Conservation (phyloP, 2,797 vertebrate genomes). For the Pseudocheirus occidentalis region DNA sequence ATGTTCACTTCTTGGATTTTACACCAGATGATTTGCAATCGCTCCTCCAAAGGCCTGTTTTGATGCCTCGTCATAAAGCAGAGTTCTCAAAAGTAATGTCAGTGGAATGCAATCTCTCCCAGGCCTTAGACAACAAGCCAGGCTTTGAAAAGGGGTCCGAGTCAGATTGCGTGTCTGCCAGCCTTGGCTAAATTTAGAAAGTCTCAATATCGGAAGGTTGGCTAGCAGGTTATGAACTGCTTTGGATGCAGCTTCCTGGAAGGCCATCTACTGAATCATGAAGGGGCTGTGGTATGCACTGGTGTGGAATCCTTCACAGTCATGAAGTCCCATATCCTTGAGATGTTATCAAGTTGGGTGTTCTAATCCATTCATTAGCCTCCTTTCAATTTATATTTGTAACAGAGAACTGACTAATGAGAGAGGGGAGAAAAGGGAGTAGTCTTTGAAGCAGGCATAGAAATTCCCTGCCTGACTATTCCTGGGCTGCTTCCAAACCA, state of each 20-base stretch:
- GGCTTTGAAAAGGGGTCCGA: not conserved
- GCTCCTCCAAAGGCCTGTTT: not conserved
- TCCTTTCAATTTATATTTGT: not conserved
- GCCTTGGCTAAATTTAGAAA: not conserved
- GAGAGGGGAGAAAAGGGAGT: not conserved
- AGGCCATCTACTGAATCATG: not conserved
- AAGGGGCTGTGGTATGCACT: not conserved
- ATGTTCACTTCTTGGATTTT: not conserved
- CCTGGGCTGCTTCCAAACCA: not conserved
- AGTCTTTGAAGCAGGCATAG: not conserved
- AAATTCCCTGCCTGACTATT: not conserved
- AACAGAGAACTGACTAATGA: not conserved
- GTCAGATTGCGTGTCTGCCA: not conserved
- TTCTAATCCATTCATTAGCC: not conserved
- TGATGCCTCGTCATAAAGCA: not conserved
- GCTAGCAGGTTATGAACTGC: not conserved
- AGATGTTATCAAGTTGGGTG: not conserved
- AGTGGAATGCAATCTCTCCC: not conserved
- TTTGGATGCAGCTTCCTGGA: not conserved
- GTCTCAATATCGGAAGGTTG: not conserved
- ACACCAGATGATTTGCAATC: not conserved
- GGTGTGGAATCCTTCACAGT: no score
- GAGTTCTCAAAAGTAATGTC: not conserved
- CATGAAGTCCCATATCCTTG: not conserved
- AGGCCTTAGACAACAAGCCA: not conserved